These are phyloP conservation scores for Peromyscus polionotus DNA, from an alignment of 2,113 vertebrate genomes.

Conservation along the genomic window DNA sequence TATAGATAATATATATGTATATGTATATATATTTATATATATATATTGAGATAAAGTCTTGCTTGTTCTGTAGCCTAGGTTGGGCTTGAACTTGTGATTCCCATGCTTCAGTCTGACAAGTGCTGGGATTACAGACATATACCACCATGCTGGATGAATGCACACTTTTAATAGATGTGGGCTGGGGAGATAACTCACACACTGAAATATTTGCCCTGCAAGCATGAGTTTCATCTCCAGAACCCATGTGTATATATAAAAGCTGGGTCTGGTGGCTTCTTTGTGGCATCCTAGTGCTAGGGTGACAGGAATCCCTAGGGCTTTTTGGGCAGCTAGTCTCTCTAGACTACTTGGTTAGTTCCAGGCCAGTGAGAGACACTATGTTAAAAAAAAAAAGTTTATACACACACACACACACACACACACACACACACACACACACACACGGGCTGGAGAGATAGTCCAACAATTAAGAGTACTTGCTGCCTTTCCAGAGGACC, in stretches of 20 bases:
- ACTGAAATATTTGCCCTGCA: neutral
- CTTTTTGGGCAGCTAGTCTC: neutral
- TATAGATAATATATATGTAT: neutral
- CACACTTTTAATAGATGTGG: neutral
- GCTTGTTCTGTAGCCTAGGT: neutral
- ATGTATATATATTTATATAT: neutral
- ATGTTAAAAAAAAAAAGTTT: neutral
- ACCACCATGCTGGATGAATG: neutral
- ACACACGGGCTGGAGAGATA: neutral
- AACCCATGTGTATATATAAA: neutral
- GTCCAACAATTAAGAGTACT: neutral
- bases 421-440: neutral
- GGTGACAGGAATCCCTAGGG: neutral
- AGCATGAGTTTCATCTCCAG: neutral
- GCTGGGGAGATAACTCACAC: neutral
- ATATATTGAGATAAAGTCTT: neutral
- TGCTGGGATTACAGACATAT: neutral
- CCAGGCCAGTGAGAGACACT: neutral
- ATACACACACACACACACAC: neutral
- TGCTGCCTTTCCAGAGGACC: neutral
- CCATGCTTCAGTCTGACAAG: neutral
- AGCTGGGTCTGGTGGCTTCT: neutral
- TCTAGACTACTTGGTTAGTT: neutral
- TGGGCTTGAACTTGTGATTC: neutral
- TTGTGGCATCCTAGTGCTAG: neutral